Conservation (phyloP, 2,113 vertebrate species). For the Pseudolaguvia tuberculata region DNA sequence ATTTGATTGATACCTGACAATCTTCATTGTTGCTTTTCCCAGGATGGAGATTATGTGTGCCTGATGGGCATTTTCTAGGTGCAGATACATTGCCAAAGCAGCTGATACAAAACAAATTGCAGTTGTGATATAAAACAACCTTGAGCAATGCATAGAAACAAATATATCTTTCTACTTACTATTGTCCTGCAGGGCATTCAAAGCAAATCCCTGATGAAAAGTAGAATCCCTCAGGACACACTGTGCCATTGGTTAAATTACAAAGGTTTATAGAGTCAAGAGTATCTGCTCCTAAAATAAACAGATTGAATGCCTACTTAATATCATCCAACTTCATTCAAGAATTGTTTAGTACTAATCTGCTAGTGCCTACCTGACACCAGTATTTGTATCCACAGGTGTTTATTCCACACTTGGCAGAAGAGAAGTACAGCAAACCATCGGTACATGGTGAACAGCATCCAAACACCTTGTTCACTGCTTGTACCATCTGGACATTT, state of each 20-base stretch:
- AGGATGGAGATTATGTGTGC: constrained; percentile 68
- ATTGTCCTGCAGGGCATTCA: constrained; percentile 74
- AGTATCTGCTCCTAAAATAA: constrained; percentile 22
- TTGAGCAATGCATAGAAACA: constrained; percentile 8
- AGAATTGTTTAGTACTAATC: neutral
- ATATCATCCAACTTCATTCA: neutral
- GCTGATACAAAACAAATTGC: constrained; percentile 55
- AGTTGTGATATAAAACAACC: neutral
- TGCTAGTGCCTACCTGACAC: constrained; percentile 58
- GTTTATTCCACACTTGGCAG: constrained; percentile 44
- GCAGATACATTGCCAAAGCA: constrained; percentile 67
- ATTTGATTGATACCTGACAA: constrained; percentile 68
- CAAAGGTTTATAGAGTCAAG: constrained; percentile 42
- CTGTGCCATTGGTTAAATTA: constrained; percentile 48
- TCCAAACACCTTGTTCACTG: constrained; percentile 18
- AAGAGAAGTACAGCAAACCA: constrained; percentile 42
- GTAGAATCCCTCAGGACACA: constrained; percentile 69
- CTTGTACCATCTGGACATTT: constrained; percentile 11
- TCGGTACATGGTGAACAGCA: constrained; percentile 41
- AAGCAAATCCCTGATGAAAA: constrained; percentile 67
- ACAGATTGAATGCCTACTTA: neutral
- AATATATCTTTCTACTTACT: constrained; percentile 64
- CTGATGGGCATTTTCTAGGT: constrained; percentile 64
- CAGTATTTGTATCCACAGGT: constrained; percentile 42
- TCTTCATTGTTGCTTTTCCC: constrained; percentile 60